Conservation (phyloP, 2,113 vertebrate species). For the Podarcis cretensis region DNA sequence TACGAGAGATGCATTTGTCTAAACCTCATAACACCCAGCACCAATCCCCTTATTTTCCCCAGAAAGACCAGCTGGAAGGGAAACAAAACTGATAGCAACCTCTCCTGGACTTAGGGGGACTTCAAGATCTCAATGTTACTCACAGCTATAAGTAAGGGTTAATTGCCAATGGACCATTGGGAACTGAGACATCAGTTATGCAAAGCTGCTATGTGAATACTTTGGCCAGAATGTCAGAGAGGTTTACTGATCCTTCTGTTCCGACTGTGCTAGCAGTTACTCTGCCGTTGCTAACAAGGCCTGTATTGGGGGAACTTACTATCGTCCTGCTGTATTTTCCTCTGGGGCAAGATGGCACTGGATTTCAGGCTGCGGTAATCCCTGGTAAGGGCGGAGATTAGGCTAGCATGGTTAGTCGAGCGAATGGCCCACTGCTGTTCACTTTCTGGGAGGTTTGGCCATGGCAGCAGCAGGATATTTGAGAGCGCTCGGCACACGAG, state of each 20-base stretch:
- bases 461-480: slow-evolving; percentile 92
- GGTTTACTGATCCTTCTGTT: fast-evolving
- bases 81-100: not conserved
- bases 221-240: too few species aligned
- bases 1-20: too few species aligned
- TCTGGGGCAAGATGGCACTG: slow-evolving; percentile 78
- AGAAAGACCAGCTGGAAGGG: not conserved
- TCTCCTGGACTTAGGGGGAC: not conserved
- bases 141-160: not conserved
- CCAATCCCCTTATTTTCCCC: too few species aligned
- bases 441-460: slow-evolving; percentile 91
- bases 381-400: slow-evolving; percentile 88
- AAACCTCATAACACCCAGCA: too few species aligned
- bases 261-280: too few species aligned
- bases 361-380: slow-evolving; percentile 88
- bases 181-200: not conserved
- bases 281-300: not conserved
- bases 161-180: not conserved
- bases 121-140: not conserved
- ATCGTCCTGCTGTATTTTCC: slow-evolving; percentile 83
- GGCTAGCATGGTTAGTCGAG: slow-evolving; percentile 89
- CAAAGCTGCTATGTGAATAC: not conserved
- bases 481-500: slow-evolving; percentile 93
- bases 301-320: slow-evolving; percentile 75
- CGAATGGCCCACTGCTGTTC: slow-evolving; percentile 96